Base-by-base conservation (phyloP, 2,888 invertebrate genomes). In the Incurvaria masculella region DNA sequence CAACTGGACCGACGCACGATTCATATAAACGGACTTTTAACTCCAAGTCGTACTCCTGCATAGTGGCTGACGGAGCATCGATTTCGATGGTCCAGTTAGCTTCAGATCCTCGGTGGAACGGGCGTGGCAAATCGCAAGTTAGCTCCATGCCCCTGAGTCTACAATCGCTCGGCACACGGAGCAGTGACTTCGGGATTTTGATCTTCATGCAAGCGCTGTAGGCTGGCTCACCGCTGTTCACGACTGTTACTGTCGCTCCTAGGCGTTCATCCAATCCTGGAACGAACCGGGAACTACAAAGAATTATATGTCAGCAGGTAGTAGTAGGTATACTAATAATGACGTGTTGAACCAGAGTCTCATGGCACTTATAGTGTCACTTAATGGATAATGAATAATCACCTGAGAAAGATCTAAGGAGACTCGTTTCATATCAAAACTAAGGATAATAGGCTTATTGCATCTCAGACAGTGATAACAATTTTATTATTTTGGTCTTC, bases 201-300 rank as follows among this genome's bases (percentile, higher is more conserved):
- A 33, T 33, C 33, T 33, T 33, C 3, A 33, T 11, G 14, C 33
- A 33, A 0, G 70, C 69, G 8, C 68, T 72, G 38, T 69, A 75
- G 0, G 73, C 73, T n/a, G 78, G 74, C 53, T 78, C 78, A 47
- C 66, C 69, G 46, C 56, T 59, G 46, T 78, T 74, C 1, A 52
- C 45, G 8, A 56, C 50, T 2, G 56, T 66, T 0, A 79, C 58
- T 48, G 56, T 65, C 8, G 64, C 63, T 2, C 74, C 74, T 1
- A 78, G 56, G 42, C 56, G 62, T n/a, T 61, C 53, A 10, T 62
- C 59, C 6, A 61, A 55, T 20, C 76, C 78, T 45, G 78, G 78
- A 49, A 69, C 54, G 42, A 65, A 72, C 4, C 64, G 61, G 17
- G 21, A 20, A 20, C 76, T 76, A 58, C 18, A 61, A 53, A 47